Percentiles rank a stretch among this genome's conserved stretches.
These are phyloP conservation scores for Acleris sparsana DNA, from an alignment of 2,888 invertebrate species.

Conservation along the genomic window DNA sequence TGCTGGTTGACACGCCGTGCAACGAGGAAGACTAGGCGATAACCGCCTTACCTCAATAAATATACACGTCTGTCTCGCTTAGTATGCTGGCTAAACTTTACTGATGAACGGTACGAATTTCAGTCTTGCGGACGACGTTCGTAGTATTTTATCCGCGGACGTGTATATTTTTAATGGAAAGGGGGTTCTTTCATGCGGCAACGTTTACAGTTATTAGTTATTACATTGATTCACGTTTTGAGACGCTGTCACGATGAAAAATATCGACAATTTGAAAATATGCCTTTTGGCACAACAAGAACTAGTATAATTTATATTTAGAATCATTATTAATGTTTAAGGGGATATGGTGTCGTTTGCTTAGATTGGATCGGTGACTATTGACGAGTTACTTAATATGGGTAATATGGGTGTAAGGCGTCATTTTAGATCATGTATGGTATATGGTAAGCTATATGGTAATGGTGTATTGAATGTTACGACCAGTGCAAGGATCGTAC, in stretches of 20 bases:
- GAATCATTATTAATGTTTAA: slow-evolving; percentile 61
- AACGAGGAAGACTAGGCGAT: slow-evolving; percentile 71
- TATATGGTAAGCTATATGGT: slow-evolving; percentile 53
- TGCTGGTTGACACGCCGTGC: slow-evolving; percentile 75
- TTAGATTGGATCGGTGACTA: slow-evolving; percentile 72
- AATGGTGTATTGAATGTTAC: slow-evolving; percentile 61
- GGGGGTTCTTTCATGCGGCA: slow-evolving; percentile 1
- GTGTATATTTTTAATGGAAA: slow-evolving; percentile 23
- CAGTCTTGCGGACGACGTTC: neutral
- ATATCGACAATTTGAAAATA: slow-evolving; percentile 53
- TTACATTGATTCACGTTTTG: slow-evolving; percentile 1
- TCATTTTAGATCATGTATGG: slow-evolving; percentile 49
- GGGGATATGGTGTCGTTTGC: slow-evolving; percentile 75
- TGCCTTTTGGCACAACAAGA: slow-evolving; percentile 71
- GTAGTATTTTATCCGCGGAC: neutral
- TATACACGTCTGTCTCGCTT: slow-evolving; percentile 23
- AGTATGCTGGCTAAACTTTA: slow-evolving; percentile 17
- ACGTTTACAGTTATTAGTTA: neutral
- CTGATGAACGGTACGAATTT: slow-evolving; percentile 7
- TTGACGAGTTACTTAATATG: slow-evolving; percentile 72
- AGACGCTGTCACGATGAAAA: slow-evolving; percentile 18
- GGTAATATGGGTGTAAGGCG: slow-evolving; percentile 69
- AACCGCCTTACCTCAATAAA: slow-evolving; percentile 9
- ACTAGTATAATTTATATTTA: slow-evolving; percentile 73
- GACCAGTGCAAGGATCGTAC: slow-evolving; percentile 63